Evolutionary conservation across 2,888 invertebrate species (phyloP).

Genomic region (Oxytorus armatus): DNA sequence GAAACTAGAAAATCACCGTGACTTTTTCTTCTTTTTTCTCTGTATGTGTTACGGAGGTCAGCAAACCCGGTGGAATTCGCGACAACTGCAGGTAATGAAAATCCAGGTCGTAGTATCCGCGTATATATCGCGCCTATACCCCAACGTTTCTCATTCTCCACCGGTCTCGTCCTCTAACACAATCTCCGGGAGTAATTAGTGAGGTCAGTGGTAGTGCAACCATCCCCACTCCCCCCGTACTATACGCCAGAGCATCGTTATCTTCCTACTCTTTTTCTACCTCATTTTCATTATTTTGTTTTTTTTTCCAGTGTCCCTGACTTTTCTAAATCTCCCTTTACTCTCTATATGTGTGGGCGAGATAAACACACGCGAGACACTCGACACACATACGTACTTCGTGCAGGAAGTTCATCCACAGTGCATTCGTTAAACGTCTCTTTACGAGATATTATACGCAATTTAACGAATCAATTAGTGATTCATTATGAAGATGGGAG

Average conservation of each 20-base stretch:
- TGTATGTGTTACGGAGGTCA: constrained; percentile 39
- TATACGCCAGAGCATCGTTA: constrained; percentile 12
- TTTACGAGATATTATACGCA: too few relatives aligned
- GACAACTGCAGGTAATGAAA: constrained; percentile 54
- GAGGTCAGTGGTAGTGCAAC: constrained; percentile 45
- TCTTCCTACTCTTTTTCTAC: constrained; percentile 21
- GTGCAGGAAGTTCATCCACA: too few relatives aligned
- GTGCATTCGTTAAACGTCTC: too few relatives aligned
- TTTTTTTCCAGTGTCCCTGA: constrained; percentile 12
- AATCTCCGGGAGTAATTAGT: constrained; percentile 61
- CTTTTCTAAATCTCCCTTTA: too few relatives aligned
- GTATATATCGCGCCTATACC: constrained; percentile 15
- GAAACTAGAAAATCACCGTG: constrained; percentile 38
- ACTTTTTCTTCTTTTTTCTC: constrained; percentile 26
- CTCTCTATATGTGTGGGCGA: too few relatives aligned
- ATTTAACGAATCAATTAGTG: too few relatives aligned
- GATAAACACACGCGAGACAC: too few relatives aligned
- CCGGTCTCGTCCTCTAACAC: constrained; percentile 58
- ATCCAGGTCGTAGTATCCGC: constrained; percentile 60
- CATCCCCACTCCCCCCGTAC: too few relatives aligned
- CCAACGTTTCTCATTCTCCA: constrained; percentile 38
- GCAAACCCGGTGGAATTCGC: constrained; percentile 44
- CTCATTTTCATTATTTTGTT: constrained; percentile 6
- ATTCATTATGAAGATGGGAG: too few relatives aligned
- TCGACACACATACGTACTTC: too few relatives aligned